Evolutionary conservation across 2,888 invertebrate genomes (phyloP), one percentile per base, ranked within the genome.

Genomic region (Melinopterus prodromus): DNA sequence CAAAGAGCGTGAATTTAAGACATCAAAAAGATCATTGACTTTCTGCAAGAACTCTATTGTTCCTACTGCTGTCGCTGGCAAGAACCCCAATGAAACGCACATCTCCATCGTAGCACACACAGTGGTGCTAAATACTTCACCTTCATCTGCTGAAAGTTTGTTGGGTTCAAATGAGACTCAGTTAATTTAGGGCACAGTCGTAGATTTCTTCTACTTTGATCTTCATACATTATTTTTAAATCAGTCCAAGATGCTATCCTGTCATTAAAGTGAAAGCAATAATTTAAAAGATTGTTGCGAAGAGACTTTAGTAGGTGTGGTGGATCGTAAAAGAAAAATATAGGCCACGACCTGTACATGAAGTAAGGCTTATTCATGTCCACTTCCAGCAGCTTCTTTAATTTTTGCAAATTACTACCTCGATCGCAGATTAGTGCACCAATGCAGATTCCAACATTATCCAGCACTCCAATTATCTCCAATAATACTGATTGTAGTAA

Each of bases 131-230:
- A 81, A 74, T 16, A 81, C 70, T 81, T 81, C 12, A 81, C 81
- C 16, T 77, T 80, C 79, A 80, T 81, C 77, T 78, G 80, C 70
- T 81, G 77, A 74, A 81, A 81, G 37, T 77, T 77, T 6, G 38
- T 80, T 12, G 81, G 77, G 69, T 69, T 16, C 12, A 81, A 76
- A 77, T 80, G 81, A 12, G 76, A 35, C 14, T 79, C 76, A 14
- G 70, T 79, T 36, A 79, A 69, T 16, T 79, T 79, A 12, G 79
- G 79, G 16, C 70, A 75, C 9, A 16, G 15, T 76, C 38, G 38
- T 38, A 38, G 38, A 38, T 38, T 38, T 38, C 38, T 38, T 38
- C 38, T 38, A 38, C 38, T 6, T 38, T 6, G 38, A 38, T 38
- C 38, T 38, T 38, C 38, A 38, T 38, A 38, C 38, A 38, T 38